Conservation (phyloP, 2,113 vertebrate genomes). For the Prionailurus bengalensis region DNA sequence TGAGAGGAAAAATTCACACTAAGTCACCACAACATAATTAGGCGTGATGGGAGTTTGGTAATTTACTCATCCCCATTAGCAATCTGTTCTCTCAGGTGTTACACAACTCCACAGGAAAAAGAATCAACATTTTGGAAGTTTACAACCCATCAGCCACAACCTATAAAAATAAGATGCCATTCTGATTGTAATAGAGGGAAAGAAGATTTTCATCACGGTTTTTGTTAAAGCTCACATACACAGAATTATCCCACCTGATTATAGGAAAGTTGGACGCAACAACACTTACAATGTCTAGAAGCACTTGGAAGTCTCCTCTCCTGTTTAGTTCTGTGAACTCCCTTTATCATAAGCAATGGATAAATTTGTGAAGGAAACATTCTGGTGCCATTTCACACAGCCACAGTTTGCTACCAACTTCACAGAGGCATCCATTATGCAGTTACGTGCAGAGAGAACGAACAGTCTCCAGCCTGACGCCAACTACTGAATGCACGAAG, state of each 20-base stretch:
- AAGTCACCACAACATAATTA: not conserved
- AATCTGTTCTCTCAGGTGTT: constrained; percentile 49
- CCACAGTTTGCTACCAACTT: not conserved
- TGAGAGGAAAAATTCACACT: not conserved
- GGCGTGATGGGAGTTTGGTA: not conserved
- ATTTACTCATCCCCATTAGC: constrained; percentile 35
- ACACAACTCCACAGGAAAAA: not conserved
- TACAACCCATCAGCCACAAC: not conserved
- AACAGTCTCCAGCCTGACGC: not conserved
- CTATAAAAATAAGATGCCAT: not conserved
- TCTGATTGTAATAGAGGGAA: not conserved
- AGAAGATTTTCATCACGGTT: not conserved
- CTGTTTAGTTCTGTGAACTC: constrained; percentile 42
- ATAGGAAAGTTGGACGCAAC: constrained; percentile 43
- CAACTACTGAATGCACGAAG: not conserved
- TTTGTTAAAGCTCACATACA: not conserved
- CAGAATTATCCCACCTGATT: not conserved
- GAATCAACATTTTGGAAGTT: not conserved
- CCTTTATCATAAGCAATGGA: constrained; percentile 47
- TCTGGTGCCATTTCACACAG: constrained; percentile 21
- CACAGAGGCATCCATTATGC: not conserved
- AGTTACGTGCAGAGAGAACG: not conserved
- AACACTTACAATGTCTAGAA: not conserved
- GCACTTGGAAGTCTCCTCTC: not conserved
- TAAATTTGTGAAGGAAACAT: not conserved